These are phyloP conservation scores for Drosophila nasuta DNA, from an alignment of 1,140 invertebrate genomes.

Conservation along the genomic window DNA sequence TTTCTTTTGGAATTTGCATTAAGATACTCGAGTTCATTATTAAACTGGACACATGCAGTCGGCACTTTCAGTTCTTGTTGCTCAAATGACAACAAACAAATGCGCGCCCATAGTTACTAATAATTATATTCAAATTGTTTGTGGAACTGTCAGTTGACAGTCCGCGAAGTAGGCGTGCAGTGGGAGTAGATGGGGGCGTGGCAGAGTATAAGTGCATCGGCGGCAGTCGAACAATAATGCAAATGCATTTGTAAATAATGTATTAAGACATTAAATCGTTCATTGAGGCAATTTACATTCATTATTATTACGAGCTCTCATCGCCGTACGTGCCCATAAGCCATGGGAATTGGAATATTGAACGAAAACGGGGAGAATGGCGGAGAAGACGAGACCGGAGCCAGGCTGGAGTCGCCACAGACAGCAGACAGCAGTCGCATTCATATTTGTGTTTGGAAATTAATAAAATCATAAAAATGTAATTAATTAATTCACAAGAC, in stretches of 20 bases:
- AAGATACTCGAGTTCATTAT: conserved; percentile 41
- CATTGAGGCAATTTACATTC: conserved; percentile 82
- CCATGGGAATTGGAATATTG: conserved; percentile 76
- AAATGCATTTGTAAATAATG: conserved; percentile 78
- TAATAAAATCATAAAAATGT: conserved; percentile 82
- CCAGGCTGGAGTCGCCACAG: conserved; percentile 13
- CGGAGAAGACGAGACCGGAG: conserved; percentile 32
- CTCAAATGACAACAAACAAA: conserved; percentile 40
- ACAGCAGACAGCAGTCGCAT: conserved; percentile 29
- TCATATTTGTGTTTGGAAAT: conserved; percentile 70
- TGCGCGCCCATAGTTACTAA: conserved; percentile 27
- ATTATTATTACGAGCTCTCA: conserved; percentile 73
- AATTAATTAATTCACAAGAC: conserved; percentile 75
- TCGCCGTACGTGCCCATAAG: conserved; percentile 73
- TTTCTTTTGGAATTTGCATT: conserved; percentile 1
- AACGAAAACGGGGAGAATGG: conserved; percentile 21
- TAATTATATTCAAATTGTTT: conserved; percentile 69
- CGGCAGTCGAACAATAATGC: conserved; percentile 42
- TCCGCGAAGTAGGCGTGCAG: conserved; percentile 11
- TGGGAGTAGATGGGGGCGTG: conserved; percentile 31
- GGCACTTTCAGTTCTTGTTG: conserved; percentile 54
- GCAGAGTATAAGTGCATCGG: conserved; percentile 40
- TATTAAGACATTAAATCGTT: conserved; percentile 82
- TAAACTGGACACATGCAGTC: conserved; percentile 59
- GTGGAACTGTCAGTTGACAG: conserved; percentile 29